Percentiles rank a stretch among this genome's conserved stretches.
Conservation (phyloP, 1,140 invertebrate genomes). For the Camponotus vicinus region DNA sequence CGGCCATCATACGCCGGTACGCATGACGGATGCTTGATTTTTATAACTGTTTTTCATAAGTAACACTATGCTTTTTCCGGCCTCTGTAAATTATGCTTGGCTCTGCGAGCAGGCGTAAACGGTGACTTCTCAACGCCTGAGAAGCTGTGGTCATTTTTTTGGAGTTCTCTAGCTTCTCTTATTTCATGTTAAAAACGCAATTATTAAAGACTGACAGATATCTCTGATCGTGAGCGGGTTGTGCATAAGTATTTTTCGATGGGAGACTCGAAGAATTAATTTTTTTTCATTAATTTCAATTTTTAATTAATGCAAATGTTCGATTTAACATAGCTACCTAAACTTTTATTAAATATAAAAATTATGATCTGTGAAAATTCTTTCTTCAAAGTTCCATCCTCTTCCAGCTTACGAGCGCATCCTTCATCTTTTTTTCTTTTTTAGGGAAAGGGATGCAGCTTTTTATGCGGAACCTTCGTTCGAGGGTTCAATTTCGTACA, state of each 20-base stretch:
- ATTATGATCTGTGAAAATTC: slow-evolving; percentile 13
- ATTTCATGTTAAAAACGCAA: background rate
- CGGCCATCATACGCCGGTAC: slow-evolving; percentile 47
- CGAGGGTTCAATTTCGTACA: slow-evolving; percentile 45
- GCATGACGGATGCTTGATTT: slow-evolving; percentile 72
- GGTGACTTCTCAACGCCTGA: slow-evolving; percentile 6
- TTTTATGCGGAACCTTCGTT: slow-evolving; percentile 39
- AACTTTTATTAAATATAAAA: slow-evolving; percentile 13
- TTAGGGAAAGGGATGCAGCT: slow-evolving; percentile 17
- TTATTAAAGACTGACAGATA: slow-evolving; percentile 9
- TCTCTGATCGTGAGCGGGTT: background rate
- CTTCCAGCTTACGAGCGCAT: background rate
- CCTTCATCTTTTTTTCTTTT: slow-evolving; percentile 29
- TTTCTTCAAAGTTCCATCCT: slow-evolving; percentile 44
- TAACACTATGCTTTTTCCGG: slow-evolving; percentile 75
- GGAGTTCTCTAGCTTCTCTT: background rate
- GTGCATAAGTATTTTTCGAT: background rate
- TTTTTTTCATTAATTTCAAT: background rate
- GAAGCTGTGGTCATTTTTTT: background rate
- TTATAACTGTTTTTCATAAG: slow-evolving; percentile 80
- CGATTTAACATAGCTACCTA: slow-evolving; percentile 17
- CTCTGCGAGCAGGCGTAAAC: background rate
- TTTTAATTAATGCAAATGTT: background rate
- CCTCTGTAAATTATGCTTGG: slow-evolving; percentile 75
- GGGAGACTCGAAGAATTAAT: background rate